Percentiles rank a stretch among this genome's conserved stretches.
These are phyloP conservation scores for Papilio protenor DNA, from an alignment of 2,888 invertebrate genomes.

Conservation along the genomic window DNA sequence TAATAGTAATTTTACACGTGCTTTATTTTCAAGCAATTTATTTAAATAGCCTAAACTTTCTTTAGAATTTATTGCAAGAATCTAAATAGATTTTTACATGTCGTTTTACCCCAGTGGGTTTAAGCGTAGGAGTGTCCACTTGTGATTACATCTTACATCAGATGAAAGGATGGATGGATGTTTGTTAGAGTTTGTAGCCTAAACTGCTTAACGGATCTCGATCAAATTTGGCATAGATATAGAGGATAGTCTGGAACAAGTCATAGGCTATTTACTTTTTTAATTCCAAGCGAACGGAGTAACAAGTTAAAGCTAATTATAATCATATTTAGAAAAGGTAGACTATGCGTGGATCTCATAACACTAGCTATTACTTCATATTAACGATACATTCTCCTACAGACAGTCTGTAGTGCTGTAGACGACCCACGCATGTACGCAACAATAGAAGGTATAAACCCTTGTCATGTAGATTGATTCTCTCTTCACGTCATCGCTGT, in stretches of 20 bases:
- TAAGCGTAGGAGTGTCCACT: background rate
- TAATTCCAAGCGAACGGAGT: too few species aligned
- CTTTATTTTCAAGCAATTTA: constrained; percentile 18
- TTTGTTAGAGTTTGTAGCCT: background rate
- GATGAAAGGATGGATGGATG: background rate
- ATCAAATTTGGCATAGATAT: too few species aligned
- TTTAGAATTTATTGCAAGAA: too few species aligned
- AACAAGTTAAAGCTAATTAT: background rate
- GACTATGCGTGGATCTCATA: background rate
- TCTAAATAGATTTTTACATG: background rate
- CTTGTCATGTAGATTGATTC: constrained; percentile 40
- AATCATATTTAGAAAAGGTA: background rate
- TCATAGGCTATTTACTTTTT: too few species aligned
- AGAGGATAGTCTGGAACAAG: too few species aligned
- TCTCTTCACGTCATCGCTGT: background rate
- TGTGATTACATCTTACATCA: background rate
- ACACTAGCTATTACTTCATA: background rate
- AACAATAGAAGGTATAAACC: constrained; percentile 14
- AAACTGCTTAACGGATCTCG: too few species aligned
- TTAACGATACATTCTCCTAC: background rate
- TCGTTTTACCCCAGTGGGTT: background rate
- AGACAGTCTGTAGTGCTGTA: background rate
- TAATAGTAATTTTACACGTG: constrained; percentile 25
- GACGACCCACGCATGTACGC: constrained; percentile 9
- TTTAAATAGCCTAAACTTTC: too few species aligned